These are phyloP conservation scores for Amblyteles armatorius DNA, from an alignment of 2,888 invertebrate species.

Conservation along the genomic window DNA sequence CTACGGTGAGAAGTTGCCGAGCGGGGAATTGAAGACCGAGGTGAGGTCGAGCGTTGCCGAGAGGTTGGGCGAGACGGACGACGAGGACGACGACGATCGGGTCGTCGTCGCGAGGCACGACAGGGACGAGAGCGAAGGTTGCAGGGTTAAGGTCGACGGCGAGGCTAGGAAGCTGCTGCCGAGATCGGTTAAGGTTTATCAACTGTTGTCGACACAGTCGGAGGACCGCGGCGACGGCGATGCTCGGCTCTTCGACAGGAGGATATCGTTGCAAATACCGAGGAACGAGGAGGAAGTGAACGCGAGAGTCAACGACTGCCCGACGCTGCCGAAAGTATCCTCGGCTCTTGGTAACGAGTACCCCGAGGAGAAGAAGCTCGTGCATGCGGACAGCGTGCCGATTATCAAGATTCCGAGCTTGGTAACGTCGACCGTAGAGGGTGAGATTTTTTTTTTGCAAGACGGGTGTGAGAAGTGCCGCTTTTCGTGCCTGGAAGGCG, in stretches of 20 bases:
- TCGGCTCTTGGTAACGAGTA: not conserved
- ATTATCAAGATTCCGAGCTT: constrained; percentile 62
- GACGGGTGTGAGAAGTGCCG: no score
- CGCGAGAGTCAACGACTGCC: not conserved
- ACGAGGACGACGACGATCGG: constrained; percentile 57
- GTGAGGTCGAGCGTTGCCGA: not conserved
- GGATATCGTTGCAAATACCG: constrained; percentile 76
- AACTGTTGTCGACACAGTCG: constrained; percentile 77
- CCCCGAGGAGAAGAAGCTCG: constrained; percentile 63
- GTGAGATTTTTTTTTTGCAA: constrained; percentile 9
- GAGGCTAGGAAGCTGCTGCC: constrained; percentile 67
- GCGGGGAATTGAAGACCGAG: not conserved
- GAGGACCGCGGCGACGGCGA: constrained; percentile 76
- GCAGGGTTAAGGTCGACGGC: not conserved
- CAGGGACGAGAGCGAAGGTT: not conserved
- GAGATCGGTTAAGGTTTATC: constrained; percentile 76
- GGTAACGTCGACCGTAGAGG: constrained; percentile 8
- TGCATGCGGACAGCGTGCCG: constrained; percentile 68
- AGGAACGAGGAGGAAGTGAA: constrained; percentile 66
- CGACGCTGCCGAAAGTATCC: not conserved
- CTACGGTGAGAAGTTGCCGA: constrained; percentile 16
- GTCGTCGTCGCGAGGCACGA: constrained; percentile 40
- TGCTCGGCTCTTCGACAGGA: constrained; percentile 70
- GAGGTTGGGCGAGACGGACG: constrained; percentile 25
- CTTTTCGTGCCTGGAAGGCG: no score